Evolutionary conservation across 2,888 invertebrate species (phyloP), one percentile per base, ranked within the genome.

Genomic region (Lasioglossum villosulum): DNA sequence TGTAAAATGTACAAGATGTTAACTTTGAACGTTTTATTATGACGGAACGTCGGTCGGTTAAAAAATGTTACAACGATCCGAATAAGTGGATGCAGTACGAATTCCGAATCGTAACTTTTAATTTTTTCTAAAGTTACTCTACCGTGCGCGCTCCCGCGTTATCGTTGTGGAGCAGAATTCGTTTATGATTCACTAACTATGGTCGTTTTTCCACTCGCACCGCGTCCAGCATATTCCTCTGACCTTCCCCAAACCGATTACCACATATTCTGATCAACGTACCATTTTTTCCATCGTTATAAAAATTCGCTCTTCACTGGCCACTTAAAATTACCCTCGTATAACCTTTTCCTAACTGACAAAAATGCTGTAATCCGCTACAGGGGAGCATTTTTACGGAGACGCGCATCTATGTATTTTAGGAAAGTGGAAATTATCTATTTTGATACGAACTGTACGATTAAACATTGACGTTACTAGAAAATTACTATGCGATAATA

Each of bases 81-180:
- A 66, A 34, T 34, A 66, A 66, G 66, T 34, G 66, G 66, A 34
- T 10, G 19, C 66, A 2, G 4, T 4, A 4, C 34, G 10, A 37
- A 34, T 66, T 66, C 34, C 66, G 23, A 66, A 66, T 66, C 23
- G 66, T 34, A 66, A 66, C 34, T 66, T 66, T 66, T 66, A 66
- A 37, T 66, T 34, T 66, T 66, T 23, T 66, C 66, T 8, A 66
- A 37, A 66, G 66, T 34, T 34, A 34, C 66, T 19, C 19, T 8
- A 5, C 34, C 30, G 23, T 23, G 66, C 34, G 66, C 23, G 34
- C 23, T 37, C 66, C 23, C 10, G 34, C 66, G 66, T 66, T 66
- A 66, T 66, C 66, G 66, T 34, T 23, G 8, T 23, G 34, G 10
- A 66, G 1, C 66, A 34, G 66, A 66, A 66, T 66, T 66, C 66